A percentile compares a stretch with the other conserved stretches of the same genome.
phyloP scores from a whole-genome alignment of 2,797 vertebrate species.

The Eulemur coronatus region DNA sequence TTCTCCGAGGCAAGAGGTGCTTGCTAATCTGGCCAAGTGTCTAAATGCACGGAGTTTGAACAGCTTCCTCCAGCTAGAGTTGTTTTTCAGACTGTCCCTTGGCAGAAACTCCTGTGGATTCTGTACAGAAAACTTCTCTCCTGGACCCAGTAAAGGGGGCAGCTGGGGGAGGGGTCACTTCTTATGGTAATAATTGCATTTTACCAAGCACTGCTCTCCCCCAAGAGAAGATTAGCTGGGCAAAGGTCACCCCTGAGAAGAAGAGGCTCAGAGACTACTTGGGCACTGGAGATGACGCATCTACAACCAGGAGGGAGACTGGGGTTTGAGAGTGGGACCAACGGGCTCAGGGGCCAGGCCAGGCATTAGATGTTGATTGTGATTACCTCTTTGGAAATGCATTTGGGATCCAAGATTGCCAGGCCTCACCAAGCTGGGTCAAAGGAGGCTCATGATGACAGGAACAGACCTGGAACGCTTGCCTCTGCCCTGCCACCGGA shows the following conservation, averaged over 20 bases:
- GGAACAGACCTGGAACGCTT: background rate
- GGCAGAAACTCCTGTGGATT: background rate
- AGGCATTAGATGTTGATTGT: background rate
- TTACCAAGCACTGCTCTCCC: background rate
- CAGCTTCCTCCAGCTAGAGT: background rate
- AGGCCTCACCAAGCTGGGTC: background rate
- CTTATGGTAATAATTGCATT: background rate
- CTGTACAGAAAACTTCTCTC: background rate
- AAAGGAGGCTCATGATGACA: background rate
- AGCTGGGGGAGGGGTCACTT: background rate
- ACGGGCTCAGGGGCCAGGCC: background rate
- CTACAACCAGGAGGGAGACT: background rate
- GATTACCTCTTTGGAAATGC: background rate
- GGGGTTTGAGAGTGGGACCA: background rate
- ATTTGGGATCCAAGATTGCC: background rate
- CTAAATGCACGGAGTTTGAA: conserved; percentile 40
- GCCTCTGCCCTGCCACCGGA: background rate
- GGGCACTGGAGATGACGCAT: background rate
- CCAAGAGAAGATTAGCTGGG: background rate
- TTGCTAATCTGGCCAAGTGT: conserved; percentile 58
- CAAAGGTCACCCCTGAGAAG: background rate
- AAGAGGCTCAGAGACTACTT: background rate
- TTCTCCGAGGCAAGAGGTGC: conserved; percentile 44
- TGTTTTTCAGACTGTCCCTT: conserved; percentile 17
- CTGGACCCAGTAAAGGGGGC: background rate